A percentile compares a stretch with the other conserved stretches of the same genome.
phyloP scores from a whole-genome alignment of 2,888 invertebrate genomes.

The Chaitophorus viminalis region DNA sequence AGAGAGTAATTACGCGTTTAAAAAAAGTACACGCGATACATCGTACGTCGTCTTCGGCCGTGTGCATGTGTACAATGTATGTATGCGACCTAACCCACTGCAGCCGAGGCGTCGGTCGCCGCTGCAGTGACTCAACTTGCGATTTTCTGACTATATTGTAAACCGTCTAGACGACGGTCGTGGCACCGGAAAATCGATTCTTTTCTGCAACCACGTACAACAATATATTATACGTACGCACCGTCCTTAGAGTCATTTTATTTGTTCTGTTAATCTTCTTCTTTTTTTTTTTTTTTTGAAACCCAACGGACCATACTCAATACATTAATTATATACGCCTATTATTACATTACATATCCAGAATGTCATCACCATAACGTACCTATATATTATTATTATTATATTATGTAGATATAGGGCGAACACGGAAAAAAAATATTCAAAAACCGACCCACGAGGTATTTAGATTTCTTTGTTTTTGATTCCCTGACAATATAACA shows the following conservation, averaged over 20 bases:
- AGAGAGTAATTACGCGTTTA: neutral
- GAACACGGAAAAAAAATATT: neutral
- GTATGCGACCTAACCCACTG: neutral
- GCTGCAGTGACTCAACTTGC: slow-evolving; percentile 8
- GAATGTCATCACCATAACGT: neutral
- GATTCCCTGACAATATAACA: neutral
- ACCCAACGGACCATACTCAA: neutral
- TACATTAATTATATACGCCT: neutral
- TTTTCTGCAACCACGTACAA: neutral
- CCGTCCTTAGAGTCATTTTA: neutral
- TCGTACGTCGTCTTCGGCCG: neutral
- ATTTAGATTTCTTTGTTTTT: neutral
- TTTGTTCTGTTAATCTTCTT: neutral
- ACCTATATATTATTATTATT: neutral
- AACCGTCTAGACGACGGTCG: neutral
- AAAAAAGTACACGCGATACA: slow-evolving; percentile 3
- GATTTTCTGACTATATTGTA: neutral
- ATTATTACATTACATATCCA: too few species aligned
- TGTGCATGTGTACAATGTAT: neutral
- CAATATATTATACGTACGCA: neutral
- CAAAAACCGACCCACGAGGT: neutral
- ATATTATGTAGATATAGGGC: neutral
- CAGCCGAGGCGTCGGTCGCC: neutral
- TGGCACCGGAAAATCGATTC: slow-evolving; percentile 18
- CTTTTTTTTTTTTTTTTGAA: neutral